phyloP scores from a whole-genome alignment of 2,888 invertebrate genomes.

The Neuroscelio doddi region DNA sequence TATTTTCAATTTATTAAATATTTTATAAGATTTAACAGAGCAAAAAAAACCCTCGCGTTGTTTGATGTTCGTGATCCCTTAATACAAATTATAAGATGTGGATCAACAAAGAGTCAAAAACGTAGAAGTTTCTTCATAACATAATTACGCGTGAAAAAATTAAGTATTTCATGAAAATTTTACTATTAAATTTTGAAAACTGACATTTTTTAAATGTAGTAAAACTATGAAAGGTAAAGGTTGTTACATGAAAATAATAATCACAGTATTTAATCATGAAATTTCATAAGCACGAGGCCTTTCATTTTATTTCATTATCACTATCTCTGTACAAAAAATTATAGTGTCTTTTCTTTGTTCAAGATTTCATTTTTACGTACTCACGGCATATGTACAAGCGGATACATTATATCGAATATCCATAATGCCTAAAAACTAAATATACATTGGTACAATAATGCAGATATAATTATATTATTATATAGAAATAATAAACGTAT shows the following conservation, averaged over 20 bases:
- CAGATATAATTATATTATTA: slow-evolving; percentile 61
- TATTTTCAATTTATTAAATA: too few relatives aligned
- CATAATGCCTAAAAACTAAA: slow-evolving; percentile 65
- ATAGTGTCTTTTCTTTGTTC: slow-evolving; percentile 68
- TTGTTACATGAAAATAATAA: slow-evolving; percentile 8
- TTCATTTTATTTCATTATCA: slow-evolving; percentile 64
- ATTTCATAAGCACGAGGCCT: slow-evolving; percentile 72
- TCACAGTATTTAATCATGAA: slow-evolving; percentile 66
- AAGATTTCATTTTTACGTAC: slow-evolving; percentile 70
- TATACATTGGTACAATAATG: slow-evolving; percentile 69
- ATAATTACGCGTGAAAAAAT: too few relatives aligned
- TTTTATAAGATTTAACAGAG: too few relatives aligned
- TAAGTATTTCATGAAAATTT: too few relatives aligned
- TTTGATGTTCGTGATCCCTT: too few relatives aligned
- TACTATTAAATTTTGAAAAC: too few relatives aligned
- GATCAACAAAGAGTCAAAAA: too few relatives aligned
- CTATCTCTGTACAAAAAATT: slow-evolving; percentile 73
- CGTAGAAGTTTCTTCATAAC: too few relatives aligned
- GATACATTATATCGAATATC: slow-evolving; percentile 54
- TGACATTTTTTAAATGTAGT: too few relatives aligned
- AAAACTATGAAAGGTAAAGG: neutral
- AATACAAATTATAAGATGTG: too few relatives aligned
- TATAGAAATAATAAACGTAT: slow-evolving; percentile 63
- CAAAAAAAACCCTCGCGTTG: too few relatives aligned
- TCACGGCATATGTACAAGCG: slow-evolving; percentile 72